Evolutionary conservation across 2,888 invertebrate species (phyloP).

Genomic region (Neoitamus cyanurus): DNA sequence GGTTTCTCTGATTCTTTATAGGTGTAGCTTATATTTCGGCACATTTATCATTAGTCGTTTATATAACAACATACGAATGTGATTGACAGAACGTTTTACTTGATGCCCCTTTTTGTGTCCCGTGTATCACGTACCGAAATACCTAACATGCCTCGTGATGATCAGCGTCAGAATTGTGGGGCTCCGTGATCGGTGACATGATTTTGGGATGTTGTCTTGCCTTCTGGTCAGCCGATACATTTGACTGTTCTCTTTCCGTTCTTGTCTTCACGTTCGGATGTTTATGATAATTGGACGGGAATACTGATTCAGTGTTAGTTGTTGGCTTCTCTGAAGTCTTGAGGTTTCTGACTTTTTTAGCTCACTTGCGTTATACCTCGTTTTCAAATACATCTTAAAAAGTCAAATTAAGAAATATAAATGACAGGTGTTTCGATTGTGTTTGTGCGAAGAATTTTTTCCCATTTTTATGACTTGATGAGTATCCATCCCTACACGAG

Average conservation of each 20-base stretch:
- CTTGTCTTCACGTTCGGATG: too few species aligned
- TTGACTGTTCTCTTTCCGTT: not conserved
- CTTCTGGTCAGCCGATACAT: not conserved
- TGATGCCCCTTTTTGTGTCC: not conserved
- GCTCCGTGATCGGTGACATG: not conserved
- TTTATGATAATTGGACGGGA: not conserved
- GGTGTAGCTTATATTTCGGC: constrained; percentile 52
- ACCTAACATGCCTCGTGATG: not conserved
- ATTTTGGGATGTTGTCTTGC: constrained; percentile 2
- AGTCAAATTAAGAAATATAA: constrained; percentile 53
- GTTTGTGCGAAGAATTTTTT: not conserved
- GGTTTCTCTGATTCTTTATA: not conserved
- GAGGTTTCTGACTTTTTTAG: not conserved
- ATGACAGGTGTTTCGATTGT: constrained; percentile 49
- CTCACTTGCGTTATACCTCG: not conserved
- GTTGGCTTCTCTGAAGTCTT: not conserved
- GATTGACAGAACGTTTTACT: constrained; percentile 52
- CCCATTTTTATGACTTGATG: too few species aligned
- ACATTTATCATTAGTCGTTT: constrained; percentile 52
- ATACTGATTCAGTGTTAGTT: not conserved
- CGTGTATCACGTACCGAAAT: not conserved
- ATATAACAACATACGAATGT: constrained; percentile 47
- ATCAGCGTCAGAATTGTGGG: not conserved
- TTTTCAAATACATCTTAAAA: constrained; percentile 48
- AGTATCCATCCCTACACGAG: not conserved